These are phyloP conservation scores for Forficula auricularia DNA, from an alignment of 1,140 invertebrate species.

Conservation along the genomic window DNA sequence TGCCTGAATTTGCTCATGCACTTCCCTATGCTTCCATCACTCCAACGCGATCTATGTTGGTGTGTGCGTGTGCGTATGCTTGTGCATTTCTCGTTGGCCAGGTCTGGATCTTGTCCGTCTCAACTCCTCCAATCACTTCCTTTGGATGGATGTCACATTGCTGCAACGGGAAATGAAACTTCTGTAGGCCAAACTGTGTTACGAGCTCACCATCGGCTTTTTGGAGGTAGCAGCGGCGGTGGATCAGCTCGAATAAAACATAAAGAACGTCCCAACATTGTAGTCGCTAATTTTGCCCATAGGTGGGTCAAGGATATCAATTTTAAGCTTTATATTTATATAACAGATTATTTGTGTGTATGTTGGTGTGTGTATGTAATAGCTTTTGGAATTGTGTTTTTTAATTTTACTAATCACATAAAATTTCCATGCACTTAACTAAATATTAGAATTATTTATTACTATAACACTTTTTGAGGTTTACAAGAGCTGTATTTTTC, in stretches of 20 bases:
- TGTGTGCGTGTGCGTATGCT: constrained; percentile 6
- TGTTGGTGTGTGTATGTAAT: background rate
- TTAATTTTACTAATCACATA: too few relatives aligned
- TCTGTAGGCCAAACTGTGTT: constrained; percentile 25
- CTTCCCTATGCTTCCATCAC: background rate
- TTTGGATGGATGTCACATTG: constrained; percentile 16
- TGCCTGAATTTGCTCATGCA: background rate
- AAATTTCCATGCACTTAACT: too few relatives aligned
- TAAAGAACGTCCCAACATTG: constrained; percentile 34
- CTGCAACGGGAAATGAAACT: constrained; percentile 25
- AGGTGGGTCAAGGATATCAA: constrained; percentile 25
- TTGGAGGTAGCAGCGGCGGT: constrained; percentile 22
- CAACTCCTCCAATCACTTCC: constrained; percentile 53
- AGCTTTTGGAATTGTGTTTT: too few relatives aligned
- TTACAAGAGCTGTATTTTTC: too few relatives aligned
- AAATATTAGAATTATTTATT: too few relatives aligned
- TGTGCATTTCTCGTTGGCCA: constrained; percentile 23
- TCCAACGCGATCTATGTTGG: background rate
- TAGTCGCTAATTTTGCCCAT: constrained; percentile 24
- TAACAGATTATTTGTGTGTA: constrained; percentile 2
- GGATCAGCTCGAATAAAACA: constrained; percentile 32
- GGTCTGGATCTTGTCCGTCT: constrained; percentile 80
- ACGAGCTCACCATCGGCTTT: constrained; percentile 19
- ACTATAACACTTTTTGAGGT: too few relatives aligned
- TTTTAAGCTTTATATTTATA: constrained; percentile 8